Conservation (phyloP, 2,888 invertebrate genomes). For the Tethea ocularis region DNA sequence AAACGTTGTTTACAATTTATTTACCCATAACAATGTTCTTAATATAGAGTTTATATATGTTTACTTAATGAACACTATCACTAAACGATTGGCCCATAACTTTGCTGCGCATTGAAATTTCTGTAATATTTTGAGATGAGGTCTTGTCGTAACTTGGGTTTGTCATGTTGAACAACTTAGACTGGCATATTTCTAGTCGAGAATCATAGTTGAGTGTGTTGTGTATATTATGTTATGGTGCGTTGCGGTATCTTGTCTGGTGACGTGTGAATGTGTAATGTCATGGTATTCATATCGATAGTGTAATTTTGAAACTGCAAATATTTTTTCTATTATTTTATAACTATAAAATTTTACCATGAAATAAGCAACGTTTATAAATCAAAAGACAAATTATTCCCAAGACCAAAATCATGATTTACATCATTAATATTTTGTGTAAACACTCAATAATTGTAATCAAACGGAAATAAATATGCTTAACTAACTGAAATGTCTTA, state of each 20-base stretch:
- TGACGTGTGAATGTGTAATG: too few species aligned
- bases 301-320: too few species aligned
- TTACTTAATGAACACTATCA: not conserved
- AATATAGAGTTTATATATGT: not conserved
- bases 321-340: too few species aligned
- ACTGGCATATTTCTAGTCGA: too few species aligned
- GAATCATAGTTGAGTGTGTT: too few species aligned
- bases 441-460: conserved; percentile 27
- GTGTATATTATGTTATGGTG: too few species aligned
- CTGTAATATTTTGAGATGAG: too few species aligned
- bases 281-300: too few species aligned
- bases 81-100: not conserved
- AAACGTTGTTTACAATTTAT: conserved; percentile 6
- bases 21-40: not conserved
- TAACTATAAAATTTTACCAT: not conserved
- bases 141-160: too few species aligned
- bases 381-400: not conserved
- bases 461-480: not conserved
- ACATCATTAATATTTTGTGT: conserved; percentile 25
- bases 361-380: conserved; percentile 5
- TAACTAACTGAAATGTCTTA: not conserved
- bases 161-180: too few species aligned
- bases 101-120: not conserved
- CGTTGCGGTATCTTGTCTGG: too few species aligned
- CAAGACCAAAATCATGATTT: not conserved